Conservation (phyloP, 2,888 invertebrate species). For the Phasia obesa region DNA sequence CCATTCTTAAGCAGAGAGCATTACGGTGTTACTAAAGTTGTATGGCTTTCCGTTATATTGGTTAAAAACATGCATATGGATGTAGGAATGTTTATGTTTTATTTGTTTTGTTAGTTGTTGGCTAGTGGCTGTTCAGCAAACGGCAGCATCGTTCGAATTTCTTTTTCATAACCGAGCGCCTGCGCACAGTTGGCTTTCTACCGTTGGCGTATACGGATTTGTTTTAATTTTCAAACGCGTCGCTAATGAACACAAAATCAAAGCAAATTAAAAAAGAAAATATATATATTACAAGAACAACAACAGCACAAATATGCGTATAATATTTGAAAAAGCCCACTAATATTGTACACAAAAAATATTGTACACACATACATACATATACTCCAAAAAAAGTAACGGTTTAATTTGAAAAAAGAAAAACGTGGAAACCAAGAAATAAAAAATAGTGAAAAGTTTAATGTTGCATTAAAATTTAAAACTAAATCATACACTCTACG, state of each 20-base stretch:
- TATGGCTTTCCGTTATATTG: slow-evolving; percentile 68
- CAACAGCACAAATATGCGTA: slow-evolving; percentile 55
- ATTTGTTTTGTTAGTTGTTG: slow-evolving; percentile 31
- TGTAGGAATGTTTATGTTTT: slow-evolving; percentile 22
- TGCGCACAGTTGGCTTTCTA: slow-evolving; percentile 83
- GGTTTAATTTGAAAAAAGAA: slow-evolving; percentile 75
- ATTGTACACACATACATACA: slow-evolving; percentile 64
- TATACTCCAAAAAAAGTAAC: too few species aligned
- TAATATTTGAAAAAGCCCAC: slow-evolving; percentile 24
- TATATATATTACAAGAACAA: slow-evolving; percentile 62
- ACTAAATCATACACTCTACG: neutral
- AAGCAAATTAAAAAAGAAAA: slow-evolving; percentile 64
- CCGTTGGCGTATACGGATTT: slow-evolving; percentile 83
- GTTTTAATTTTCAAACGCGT: slow-evolving; percentile 76
- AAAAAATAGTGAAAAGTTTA: neutral
- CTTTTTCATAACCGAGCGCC: slow-evolving; percentile 82
- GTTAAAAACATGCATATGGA: slow-evolving; percentile 13
- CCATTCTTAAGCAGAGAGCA: slow-evolving; percentile 68
- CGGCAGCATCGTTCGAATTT: slow-evolving; percentile 77
- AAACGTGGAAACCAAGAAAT: slow-evolving; percentile 54
- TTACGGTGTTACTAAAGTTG: slow-evolving; percentile 68
- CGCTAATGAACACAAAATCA: slow-evolving; percentile 58
- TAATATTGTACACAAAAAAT: slow-evolving; percentile 62
- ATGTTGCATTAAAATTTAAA: neutral
- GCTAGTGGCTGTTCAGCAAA: slow-evolving; percentile 27